A percentile compares a stretch with the other conserved stretches of the same genome.
Conservation (phyloP, 2,113 vertebrate species). For the Larimichthys polyactis region DNA sequence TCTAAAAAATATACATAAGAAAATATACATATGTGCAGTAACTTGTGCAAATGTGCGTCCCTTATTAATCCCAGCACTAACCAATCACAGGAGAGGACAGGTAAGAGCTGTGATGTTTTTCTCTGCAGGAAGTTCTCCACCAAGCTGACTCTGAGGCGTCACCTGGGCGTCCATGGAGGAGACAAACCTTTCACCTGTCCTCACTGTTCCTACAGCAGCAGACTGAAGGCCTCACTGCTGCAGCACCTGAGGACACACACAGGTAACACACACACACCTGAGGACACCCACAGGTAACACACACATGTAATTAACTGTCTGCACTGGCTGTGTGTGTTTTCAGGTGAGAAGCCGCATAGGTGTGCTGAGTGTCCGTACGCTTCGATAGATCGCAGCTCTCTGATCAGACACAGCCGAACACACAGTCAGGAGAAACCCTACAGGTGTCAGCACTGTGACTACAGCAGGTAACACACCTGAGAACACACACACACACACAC, state of each 20-base stretch:
- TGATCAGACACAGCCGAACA: slow-evolving; percentile 72
- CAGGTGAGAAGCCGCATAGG: slow-evolving; percentile 83
- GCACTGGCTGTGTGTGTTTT: not conserved
- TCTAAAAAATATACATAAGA: no score
- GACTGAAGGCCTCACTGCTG: slow-evolving; percentile 80
- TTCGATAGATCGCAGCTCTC: slow-evolving; percentile 82
- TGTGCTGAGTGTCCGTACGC: slow-evolving; percentile 79
- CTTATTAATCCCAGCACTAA: no score
- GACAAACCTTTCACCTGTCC: slow-evolving; percentile 80
- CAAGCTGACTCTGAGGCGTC: slow-evolving; percentile 78
- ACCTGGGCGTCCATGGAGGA: slow-evolving; percentile 75
- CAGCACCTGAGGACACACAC: slow-evolving; percentile 79
- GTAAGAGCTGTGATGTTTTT: not conserved
- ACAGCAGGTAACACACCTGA: slow-evolving; percentile 74
- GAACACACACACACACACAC: not conserved
- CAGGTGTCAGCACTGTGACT: slow-evolving; percentile 77
- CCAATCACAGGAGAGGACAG: no score
- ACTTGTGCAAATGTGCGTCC: no score
- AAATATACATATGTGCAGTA: no score
- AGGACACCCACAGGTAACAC: no score
- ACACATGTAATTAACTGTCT: not conserved
- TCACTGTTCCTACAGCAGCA: slow-evolving; percentile 72
- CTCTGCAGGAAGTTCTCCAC: slow-evolving; percentile 83
- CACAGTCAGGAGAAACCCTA: slow-evolving; percentile 76
- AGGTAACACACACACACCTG: slow-evolving; percentile 38